Evolutionary conservation across 2,888 invertebrate genomes (phyloP).

Genomic region (Perizoma affinitatum): DNA sequence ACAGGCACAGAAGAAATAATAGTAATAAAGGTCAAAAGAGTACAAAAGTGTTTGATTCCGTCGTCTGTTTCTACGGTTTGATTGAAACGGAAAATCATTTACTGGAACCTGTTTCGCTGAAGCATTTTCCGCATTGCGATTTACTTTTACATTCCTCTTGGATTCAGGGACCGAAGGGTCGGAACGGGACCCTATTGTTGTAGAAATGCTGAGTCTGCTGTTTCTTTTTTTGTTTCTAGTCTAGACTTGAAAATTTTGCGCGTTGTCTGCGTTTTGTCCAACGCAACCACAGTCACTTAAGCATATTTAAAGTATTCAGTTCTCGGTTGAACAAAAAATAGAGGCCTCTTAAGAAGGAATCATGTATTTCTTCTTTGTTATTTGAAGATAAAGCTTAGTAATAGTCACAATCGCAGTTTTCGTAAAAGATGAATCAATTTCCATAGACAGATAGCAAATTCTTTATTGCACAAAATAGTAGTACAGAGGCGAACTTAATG

Average conservation of each 20-base stretch:
- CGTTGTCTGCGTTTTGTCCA: slow-evolving; percentile 13
- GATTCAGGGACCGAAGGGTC: slow-evolving; percentile 35
- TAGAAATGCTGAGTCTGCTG: slow-evolving; percentile 16
- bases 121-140: slow-evolving; percentile 46
- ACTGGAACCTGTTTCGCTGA: slow-evolving; percentile 44
- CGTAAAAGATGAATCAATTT: no score
- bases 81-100: slow-evolving; percentile 53
- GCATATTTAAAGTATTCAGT: slow-evolving; percentile 3
- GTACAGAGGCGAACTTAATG: no score
- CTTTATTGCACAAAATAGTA: no score
- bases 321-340: neutral
- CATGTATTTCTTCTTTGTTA: no score
- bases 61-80: slow-evolving; percentile 45
- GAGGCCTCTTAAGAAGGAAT: no score
- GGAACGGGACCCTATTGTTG: slow-evolving; percentile 33
- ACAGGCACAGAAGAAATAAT: slow-evolving; percentile 5
- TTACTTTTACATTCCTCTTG: slow-evolving; percentile 45
- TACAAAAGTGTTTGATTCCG: slow-evolving; percentile 32
- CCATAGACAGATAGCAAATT: no score
- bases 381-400: no score
- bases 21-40: slow-evolving; percentile 11
- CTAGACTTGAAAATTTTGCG: slow-evolving; percentile 27
- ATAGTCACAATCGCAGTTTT: no score
- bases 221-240: slow-evolving; percentile 25
- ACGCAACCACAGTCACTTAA: slow-evolving; percentile 12